Conservation (phyloP, 2,888 invertebrate genomes). For the Fragum fragum region DNA sequence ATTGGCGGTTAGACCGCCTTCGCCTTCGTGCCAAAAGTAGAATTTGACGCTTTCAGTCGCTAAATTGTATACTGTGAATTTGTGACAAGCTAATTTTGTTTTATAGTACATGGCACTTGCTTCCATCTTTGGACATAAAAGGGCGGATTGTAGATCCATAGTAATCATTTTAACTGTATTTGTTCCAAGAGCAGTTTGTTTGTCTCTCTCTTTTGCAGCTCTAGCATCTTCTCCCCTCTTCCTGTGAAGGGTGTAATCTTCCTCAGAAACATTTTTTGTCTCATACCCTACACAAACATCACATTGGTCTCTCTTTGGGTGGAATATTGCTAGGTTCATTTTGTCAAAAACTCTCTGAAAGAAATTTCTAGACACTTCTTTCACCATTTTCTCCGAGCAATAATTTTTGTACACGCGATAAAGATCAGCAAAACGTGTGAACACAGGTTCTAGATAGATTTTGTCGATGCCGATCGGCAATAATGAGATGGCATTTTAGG, state of each 20-base stretch:
- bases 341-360: slow-evolving; percentile 9
- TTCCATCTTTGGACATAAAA: slow-evolving; percentile 43
- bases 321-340: slow-evolving; percentile 34
- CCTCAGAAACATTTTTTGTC: slow-evolving; percentile 46
- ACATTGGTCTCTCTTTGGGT: slow-evolving; percentile 51
- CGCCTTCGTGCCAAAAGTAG: slow-evolving; percentile 58
- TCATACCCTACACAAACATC: slow-evolving; percentile 46
- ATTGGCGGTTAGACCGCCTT: slow-evolving; percentile 38
- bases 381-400: not conserved
- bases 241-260: slow-evolving; percentile 32
- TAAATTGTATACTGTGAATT: slow-evolving; percentile 48
- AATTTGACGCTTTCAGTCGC: slow-evolving; percentile 31
- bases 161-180: slow-evolving; percentile 36
- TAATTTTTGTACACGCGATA: slow-evolving; percentile 6
- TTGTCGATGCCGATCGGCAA: not conserved
- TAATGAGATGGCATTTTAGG: no score
- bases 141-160: slow-evolving; percentile 46
- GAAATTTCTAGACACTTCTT: not conserved
- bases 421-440: no score
- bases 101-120: no score
- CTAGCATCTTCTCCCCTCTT: slow-evolving; percentile 35
- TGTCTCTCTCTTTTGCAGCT: slow-evolving; percentile 35
- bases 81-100: slow-evolving; percentile 52
- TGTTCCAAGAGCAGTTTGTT: no score
- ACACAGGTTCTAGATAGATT: slow-evolving; percentile 27